Percentiles rank a stretch among this genome's conserved stretches.
Conservation (phyloP, 2,888 invertebrate species). For the Campopleginae sp. region DNA sequence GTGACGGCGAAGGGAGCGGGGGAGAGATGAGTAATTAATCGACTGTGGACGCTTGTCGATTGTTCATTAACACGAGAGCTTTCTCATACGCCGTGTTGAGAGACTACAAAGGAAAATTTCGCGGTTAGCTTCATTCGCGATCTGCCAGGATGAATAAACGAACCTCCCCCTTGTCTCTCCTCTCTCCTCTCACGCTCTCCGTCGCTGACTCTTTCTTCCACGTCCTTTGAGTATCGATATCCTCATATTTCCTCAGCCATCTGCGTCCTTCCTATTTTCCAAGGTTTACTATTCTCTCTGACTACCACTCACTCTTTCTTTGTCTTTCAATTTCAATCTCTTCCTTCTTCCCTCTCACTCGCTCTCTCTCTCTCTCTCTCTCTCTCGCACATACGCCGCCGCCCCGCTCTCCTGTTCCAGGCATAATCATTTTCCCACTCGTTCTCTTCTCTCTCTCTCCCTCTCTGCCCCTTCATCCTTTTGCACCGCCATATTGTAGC, state of each 20-base stretch:
- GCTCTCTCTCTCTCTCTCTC: slow-evolving; percentile 7
- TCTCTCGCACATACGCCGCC: neutral
- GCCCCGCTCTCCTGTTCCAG: neutral
- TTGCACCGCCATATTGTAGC: neutral
- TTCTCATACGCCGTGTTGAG: slow-evolving; percentile 8
- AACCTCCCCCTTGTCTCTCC: slow-evolving; percentile 5
- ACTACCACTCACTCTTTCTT: slow-evolving; percentile 11
- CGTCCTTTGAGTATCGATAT: slow-evolving; percentile 22
- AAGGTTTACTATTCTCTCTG: slow-evolving; percentile 40
- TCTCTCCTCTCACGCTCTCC: slow-evolving; percentile 5
- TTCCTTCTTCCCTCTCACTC: slow-evolving; percentile 11
- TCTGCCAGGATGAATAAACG: slow-evolving; percentile 27
- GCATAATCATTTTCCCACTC: slow-evolving; percentile 50
- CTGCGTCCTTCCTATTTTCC: neutral
- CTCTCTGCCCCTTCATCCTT: neutral
- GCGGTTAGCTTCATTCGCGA: slow-evolving; percentile 53
- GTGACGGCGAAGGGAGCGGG: slow-evolving; percentile 21
- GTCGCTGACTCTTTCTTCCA: slow-evolving; percentile 9
- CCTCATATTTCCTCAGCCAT: slow-evolving; percentile 30
- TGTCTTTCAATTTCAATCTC: slow-evolving; percentile 35
- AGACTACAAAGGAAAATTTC: slow-evolving; percentile 70
- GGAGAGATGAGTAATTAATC: slow-evolving; percentile 73
- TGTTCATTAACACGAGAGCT: slow-evolving; percentile 70
- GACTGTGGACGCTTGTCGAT: slow-evolving; percentile 69
- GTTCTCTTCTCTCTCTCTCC: slow-evolving; percentile 15